Conservation (phyloP, 53 echinoderm and acorn worm species). For the Astropecten irregularis region DNA sequence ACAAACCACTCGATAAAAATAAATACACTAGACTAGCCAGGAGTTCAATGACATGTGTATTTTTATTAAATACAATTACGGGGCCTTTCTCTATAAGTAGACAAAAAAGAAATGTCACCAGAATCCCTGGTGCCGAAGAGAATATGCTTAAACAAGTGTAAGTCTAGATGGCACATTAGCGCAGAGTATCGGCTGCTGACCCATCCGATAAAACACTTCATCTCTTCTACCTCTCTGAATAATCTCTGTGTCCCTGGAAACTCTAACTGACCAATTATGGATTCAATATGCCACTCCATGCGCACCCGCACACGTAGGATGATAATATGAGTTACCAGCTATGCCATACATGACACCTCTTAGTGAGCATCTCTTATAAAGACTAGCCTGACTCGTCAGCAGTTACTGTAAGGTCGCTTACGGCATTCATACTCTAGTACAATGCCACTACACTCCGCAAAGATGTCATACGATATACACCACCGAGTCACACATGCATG, state of each 20-base stretch:
- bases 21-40: no score
- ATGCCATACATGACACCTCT: background rate
- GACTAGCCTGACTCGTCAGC: constrained; percentile 41
- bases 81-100: background rate
- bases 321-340: constrained; percentile 28
- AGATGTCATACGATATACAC: constrained; percentile 50
- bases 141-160: constrained; percentile 50
- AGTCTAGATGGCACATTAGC: background rate
- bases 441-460: background rate
- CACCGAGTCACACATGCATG: constrained; percentile 10
- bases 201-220: constrained; percentile 51
- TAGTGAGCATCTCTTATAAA: constrained; percentile 24
- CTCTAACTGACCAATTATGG: constrained; percentile 33
- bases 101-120: background rate
- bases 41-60: constrained; percentile 13
- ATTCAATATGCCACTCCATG: constrained; percentile 46
- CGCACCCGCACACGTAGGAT: constrained; percentile 33
- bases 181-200: background rate
- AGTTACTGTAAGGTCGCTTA: constrained; percentile 25
- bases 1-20: no score
- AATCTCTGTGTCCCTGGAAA: background rate
- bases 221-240: background rate
- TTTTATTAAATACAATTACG: background rate
- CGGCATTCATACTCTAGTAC: no score
- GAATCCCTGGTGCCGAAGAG: constrained; percentile 4